Evolutionary conservation across 2,113 vertebrate species (phyloP).

Genomic region (Macquaria ambigua): DNA sequence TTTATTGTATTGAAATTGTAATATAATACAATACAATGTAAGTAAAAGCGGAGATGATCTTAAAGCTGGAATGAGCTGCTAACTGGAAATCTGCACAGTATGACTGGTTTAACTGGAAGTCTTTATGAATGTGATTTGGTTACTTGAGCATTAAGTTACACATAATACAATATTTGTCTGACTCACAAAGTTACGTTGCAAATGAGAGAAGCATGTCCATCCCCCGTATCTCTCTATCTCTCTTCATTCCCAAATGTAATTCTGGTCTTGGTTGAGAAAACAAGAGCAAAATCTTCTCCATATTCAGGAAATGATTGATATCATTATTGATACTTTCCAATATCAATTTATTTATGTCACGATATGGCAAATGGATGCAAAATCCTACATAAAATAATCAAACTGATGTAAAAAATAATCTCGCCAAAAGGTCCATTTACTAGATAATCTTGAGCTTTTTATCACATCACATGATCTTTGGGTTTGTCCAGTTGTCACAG

Average conservation of each 20-base stretch:
- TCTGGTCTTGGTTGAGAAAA: too few relatives aligned
- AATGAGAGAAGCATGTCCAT: neutral
- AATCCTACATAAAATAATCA: neutral
- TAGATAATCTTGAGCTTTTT: neutral
- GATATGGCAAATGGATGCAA: neutral
- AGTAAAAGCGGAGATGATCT: neutral
- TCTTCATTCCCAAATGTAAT: neutral
- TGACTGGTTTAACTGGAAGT: slow-evolving; percentile 18
- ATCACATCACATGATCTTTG: neutral
- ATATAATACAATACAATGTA: neutral
- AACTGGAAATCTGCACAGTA: neutral
- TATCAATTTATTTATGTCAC: neutral
- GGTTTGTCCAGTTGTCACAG: too few relatives aligned
- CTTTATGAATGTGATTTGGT: slow-evolving; percentile 19
- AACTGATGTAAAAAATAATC: neutral
- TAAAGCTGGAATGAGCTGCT: neutral
- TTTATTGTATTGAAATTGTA: neutral
- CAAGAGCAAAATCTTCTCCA: too few relatives aligned
- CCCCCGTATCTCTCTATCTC: neutral
- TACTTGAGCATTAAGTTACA: slow-evolving; percentile 24
- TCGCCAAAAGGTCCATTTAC: neutral
- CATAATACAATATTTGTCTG: slow-evolving; percentile 11
- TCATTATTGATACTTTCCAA: neutral
- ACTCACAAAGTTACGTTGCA: neutral
- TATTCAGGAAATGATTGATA: too few relatives aligned